Conservation (phyloP, 30 jellyfish, hydroid and myxozoan species). For the Cassiopea xamachana region DNA sequence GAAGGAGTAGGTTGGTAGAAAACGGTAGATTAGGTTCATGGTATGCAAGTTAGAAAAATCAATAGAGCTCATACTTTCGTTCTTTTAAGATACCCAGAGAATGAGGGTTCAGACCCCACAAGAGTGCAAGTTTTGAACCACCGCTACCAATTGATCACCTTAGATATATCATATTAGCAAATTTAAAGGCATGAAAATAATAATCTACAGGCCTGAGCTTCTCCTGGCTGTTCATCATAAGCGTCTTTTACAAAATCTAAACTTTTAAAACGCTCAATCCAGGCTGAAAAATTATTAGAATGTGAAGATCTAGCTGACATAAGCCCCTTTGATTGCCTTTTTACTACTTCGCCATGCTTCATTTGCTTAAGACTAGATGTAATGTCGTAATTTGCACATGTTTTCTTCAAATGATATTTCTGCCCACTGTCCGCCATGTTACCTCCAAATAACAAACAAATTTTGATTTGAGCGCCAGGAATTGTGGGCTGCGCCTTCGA, state of each 20-base stretch:
- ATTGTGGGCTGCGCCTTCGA: conserved; percentile 54
- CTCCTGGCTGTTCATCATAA: not conserved
- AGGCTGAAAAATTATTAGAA: conserved; percentile 48
- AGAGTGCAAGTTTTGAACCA: no score
- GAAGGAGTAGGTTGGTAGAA: no score
- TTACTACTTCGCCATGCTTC: conserved; percentile 17
- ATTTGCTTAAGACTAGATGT: conserved; percentile 58
- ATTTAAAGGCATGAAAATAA: no score
- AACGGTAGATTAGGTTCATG: no score
- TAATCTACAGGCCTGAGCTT: not conserved
- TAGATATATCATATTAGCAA: no score
- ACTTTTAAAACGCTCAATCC: conserved; percentile 66
- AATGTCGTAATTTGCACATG: conserved; percentile 41
- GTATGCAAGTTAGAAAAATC: no score
- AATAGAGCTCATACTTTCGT: no score
- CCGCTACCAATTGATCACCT: no score
- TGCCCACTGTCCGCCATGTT: conserved; percentile 46
- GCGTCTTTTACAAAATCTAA: conserved; percentile 7
- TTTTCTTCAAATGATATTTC: conserved; percentile 38
- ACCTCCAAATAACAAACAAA: not conserved
- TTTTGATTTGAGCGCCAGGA: conserved; percentile 35
- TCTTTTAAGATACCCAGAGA: no score
- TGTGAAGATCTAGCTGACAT: conserved; percentile 54
- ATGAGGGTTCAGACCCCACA: no score
- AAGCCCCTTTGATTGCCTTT: conserved; percentile 48